Conservation (phyloP, 2,113 vertebrate species). For the Parus major region DNA sequence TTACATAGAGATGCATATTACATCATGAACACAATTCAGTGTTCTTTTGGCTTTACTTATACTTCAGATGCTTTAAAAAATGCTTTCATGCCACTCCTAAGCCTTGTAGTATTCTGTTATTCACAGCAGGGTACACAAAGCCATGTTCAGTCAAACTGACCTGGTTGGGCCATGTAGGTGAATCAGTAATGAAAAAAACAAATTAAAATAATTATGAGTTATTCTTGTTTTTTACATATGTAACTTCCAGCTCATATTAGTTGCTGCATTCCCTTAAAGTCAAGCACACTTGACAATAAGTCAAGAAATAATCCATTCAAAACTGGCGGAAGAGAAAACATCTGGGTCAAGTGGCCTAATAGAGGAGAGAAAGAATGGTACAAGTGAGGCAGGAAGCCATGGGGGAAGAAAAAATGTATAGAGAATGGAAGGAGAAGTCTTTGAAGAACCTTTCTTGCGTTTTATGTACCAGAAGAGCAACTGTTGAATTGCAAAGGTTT, state of each 20-base stretch:
- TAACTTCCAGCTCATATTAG: neutral
- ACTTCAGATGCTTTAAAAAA: neutral
- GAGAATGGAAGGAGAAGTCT: neutral
- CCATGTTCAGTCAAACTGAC: neutral
- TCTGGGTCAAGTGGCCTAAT: neutral
- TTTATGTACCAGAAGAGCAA: neutral
- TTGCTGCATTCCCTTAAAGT: neutral
- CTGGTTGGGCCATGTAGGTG: neutral
- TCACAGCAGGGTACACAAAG: neutral
- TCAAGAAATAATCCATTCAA: neutral
- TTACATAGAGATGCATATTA: too few species aligned
- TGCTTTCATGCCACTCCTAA: neutral
- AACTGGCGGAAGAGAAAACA: neutral
- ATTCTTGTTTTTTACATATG: neutral
- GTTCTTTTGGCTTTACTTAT: neutral
- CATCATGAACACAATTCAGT: neutral
- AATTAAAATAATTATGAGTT: neutral
- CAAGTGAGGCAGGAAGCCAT: neutral
- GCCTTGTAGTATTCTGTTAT: neutral
- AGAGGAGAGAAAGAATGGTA: neutral
- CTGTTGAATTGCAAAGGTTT: neutral
- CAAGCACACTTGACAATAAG: neutral
- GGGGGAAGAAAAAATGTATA: neutral
- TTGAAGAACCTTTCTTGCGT: neutral
- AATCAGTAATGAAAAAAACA: neutral